Percentiles rank a stretch among this genome's conserved stretches.
These are phyloP conservation scores for Eupithecia dodoneata DNA, from an alignment of 2,888 invertebrate genomes.

Conservation along the genomic window DNA sequence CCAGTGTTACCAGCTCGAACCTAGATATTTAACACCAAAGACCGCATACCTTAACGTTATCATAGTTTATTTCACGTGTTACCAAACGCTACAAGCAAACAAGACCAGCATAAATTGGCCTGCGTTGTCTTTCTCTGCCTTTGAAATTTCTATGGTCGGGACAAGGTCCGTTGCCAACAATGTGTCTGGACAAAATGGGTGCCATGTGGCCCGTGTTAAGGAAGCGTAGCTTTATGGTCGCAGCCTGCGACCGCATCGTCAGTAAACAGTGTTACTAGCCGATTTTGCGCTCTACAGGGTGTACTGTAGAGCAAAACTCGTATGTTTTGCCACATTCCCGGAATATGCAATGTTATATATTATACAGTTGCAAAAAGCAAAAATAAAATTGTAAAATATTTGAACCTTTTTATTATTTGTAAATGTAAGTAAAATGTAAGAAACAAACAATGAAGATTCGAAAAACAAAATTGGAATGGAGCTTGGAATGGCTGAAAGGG, in stretches of 20 bases:
- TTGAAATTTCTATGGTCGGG: conserved; percentile 37
- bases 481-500: background rate
- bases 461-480: background rate
- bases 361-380: background rate
- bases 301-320: background rate
- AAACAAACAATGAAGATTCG: background rate
- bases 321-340: background rate
- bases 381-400: background rate
- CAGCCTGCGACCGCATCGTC: conserved; percentile 68
- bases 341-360: background rate
- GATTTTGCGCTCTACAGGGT: conserved; percentile 58
- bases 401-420: background rate
- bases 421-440: background rate
- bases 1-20: conserved; percentile 12
- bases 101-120: conserved; percentile 51
- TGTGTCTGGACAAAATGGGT: conserved; percentile 57
- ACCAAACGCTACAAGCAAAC: conserved; percentile 64
- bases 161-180: conserved; percentile 43
- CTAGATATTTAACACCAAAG: conserved; percentile 63
- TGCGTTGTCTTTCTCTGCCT: conserved; percentile 41
- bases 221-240: conserved; percentile 74
- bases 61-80: conserved; percentile 76
- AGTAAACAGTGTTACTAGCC: conserved; percentile 59
- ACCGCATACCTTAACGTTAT: conserved; percentile 69
- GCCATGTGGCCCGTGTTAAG: conserved; percentile 63